These are phyloP conservation scores for Micronisus gabar DNA, from an alignment of 2,113 vertebrate genomes.

Conservation along the genomic window DNA sequence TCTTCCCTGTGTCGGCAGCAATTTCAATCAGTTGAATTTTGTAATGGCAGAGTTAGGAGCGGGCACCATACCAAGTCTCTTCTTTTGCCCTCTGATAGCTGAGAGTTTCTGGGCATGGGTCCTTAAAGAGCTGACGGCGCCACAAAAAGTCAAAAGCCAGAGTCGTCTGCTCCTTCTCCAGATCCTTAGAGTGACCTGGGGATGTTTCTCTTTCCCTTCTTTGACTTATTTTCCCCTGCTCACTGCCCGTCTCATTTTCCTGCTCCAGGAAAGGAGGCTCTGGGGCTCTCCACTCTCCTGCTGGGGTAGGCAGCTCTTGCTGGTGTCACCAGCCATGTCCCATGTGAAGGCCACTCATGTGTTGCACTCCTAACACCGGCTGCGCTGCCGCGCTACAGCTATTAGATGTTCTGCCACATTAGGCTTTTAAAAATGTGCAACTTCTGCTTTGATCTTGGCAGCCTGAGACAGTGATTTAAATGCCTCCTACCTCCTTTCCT, in stretches of 20 bases:
- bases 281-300: background rate
- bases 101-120: background rate
- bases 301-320: background rate
- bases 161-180: background rate
- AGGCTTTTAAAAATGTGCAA: background rate
- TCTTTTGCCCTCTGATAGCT: background rate
- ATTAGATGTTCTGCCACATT: background rate
- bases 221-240: background rate
- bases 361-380: background rate
- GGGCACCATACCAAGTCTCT: background rate
- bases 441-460: conserved; percentile 48
- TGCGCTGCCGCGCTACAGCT: background rate
- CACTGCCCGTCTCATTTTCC: background rate
- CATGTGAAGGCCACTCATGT: background rate
- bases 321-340: background rate
- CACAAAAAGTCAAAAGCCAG: background rate
- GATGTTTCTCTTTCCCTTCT: background rate
- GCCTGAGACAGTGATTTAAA: conserved; percentile 40
- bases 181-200: background rate
- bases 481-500: conserved; percentile 42
- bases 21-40: background rate
- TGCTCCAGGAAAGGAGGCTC: background rate
- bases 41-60: background rate
- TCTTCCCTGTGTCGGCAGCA: background rate
- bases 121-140: background rate